Evolutionary conservation across 2,888 invertebrate genomes (phyloP), one percentile per base, ranked within the genome.

Genomic region (Bugulina stolonifera): DNA sequence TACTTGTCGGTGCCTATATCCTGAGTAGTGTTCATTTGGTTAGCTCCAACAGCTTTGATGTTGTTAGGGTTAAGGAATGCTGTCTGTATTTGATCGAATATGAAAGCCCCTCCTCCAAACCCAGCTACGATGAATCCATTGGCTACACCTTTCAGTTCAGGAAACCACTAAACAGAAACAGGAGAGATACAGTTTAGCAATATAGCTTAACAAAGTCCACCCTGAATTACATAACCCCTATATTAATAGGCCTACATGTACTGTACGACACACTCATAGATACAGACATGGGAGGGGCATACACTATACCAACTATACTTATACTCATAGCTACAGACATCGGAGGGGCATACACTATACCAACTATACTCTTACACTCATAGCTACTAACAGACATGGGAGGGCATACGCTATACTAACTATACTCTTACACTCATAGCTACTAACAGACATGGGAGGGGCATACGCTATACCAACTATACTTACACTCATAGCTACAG

Each of bases 41-140:
- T 55, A 55, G 25, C 55, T n/a, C n/a, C 55, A n/a, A n/a, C 74
- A 3, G 81, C 77, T 23, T 75, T 72, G 34, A 75, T 54, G 71
- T 85, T 84, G 35, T 80, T 58, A 0, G 84, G 84, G 75, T 85
- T 85, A 57, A 85, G 79, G 74, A 79, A 85, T 22, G 76, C 77
- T 18, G 84, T 85, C 74, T 84, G 84, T 32, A 84, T 75, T 73
- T 80, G 82, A 72, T 82, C 81, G 75, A 83, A 83, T 69, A 83
- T 78, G 73, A 84, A 79, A 0, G 83, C 80, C 14, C 84, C 84
- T 14, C 83, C 78, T 0, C 85, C 85, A 75, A 82, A 84, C 1
- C 84, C 84, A 35, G 79, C 82, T n/a, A 84, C 81, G 54, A 84
- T 80, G 43, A 83, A 75, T 0, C 84, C 84, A 75, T 79, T 81